Conservation (phyloP, 2,888 invertebrate species). For the Parelbella ahira region DNA sequence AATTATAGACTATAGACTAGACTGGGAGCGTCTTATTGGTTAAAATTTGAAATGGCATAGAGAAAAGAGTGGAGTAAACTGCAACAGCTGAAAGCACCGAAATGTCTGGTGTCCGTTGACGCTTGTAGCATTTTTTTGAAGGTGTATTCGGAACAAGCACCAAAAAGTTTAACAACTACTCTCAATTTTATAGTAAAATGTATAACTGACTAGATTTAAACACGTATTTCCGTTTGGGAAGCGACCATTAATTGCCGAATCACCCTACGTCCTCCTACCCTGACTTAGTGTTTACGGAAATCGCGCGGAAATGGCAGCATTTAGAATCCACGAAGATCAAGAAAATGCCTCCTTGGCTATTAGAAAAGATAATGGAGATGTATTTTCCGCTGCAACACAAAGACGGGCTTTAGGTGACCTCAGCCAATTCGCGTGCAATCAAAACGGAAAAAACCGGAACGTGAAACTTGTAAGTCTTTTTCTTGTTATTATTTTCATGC, state of each 20-base stretch:
- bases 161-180: slow-evolving; percentile 46
- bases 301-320: slow-evolving; percentile 83
- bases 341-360: slow-evolving; percentile 83
- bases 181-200: slow-evolving; percentile 53
- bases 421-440: slow-evolving; percentile 79
- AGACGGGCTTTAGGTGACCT: slow-evolving; percentile 84
- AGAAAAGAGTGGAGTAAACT: slow-evolving; percentile 58
- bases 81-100: slow-evolving; percentile 72
- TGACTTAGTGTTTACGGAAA: slow-evolving; percentile 67
- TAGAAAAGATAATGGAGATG: slow-evolving; percentile 75
- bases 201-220: slow-evolving; percentile 38
- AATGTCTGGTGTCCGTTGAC: slow-evolving; percentile 76
- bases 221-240: slow-evolving; percentile 45
- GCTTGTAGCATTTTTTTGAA: slow-evolving; percentile 52
- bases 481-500: slow-evolving; percentile 23
- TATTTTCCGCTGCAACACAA: slow-evolving; percentile 73
- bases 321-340: slow-evolving; percentile 88
- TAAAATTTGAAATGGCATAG: slow-evolving; percentile 60
- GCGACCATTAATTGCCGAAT: too few species aligned
- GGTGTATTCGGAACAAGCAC: slow-evolving; percentile 53
- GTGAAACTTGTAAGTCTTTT: slow-evolving; percentile 74
- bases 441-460: slow-evolving; percentile 75
- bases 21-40: slow-evolving; percentile 47
- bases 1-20: slow-evolving; percentile 10
- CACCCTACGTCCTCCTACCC: too few species aligned